These are phyloP conservation scores for Plagodis pulveraria DNA, from an alignment of 2,888 invertebrate species.

Conservation along the genomic window DNA sequence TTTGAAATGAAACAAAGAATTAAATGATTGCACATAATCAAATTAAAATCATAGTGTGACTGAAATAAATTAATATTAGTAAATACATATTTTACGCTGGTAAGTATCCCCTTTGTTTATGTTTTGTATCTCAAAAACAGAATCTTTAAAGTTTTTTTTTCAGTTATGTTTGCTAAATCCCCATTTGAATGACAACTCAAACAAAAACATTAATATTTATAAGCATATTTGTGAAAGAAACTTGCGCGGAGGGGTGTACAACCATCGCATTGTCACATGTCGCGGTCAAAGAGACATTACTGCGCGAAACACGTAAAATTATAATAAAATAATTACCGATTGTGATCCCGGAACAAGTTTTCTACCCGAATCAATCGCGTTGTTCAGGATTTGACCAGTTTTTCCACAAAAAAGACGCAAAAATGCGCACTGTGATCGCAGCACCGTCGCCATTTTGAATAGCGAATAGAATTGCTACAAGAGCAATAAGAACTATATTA, in stretches of 20 bases:
- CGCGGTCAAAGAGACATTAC: conserved; percentile 76
- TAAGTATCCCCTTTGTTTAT: too few relatives aligned
- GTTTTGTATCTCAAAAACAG: too few relatives aligned
- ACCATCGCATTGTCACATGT: conserved; percentile 84
- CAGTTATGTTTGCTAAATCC: too few relatives aligned
- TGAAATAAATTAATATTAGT: too few relatives aligned
- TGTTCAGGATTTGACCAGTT: conserved; percentile 77
- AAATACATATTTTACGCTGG: too few relatives aligned
- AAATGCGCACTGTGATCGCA: conserved; percentile 81
- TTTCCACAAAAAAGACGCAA: conserved; percentile 80
- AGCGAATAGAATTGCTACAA: conserved; percentile 85
- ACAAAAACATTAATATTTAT: background rate
- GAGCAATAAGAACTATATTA: conserved; percentile 86
- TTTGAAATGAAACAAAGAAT: too few relatives aligned
- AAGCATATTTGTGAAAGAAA: conserved; percentile 48
- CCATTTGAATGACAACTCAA: background rate
- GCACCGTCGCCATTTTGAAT: conserved; percentile 86
- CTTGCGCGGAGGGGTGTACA: conserved; percentile 71
- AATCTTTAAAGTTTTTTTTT: too few relatives aligned
- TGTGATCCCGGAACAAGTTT: conserved; percentile 69
- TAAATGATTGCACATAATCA: too few relatives aligned
- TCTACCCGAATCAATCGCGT: conserved; percentile 74
- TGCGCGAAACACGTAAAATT: conserved; percentile 67
- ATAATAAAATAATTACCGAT: conserved; percentile 82
- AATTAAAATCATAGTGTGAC: too few relatives aligned